A percentile compares a stretch with the other conserved stretches of the same genome.
These are phyloP conservation scores for Neoitamus cyanurus DNA, from an alignment of 2,888 invertebrate genomes.

Conservation along the genomic window DNA sequence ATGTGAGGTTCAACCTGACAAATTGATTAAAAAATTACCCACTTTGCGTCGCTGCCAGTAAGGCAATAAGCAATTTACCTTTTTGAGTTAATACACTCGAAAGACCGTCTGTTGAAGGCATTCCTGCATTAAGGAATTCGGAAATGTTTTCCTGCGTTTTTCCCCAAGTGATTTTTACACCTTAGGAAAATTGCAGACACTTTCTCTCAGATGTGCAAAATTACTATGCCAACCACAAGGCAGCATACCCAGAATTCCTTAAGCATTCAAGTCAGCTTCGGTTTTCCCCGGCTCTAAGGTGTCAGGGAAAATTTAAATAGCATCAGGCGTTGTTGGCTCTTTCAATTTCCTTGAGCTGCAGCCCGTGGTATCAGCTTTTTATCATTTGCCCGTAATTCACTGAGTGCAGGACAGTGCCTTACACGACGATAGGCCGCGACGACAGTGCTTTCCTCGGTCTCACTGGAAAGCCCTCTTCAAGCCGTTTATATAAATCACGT, in stretches of 20 bases:
- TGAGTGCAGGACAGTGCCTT: conserved; percentile 21
- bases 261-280: neutral
- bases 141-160: conserved; percentile 6
- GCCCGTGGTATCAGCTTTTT: neutral
- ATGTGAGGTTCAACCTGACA: neutral
- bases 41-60: neutral
- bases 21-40: neutral
- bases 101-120: neutral
- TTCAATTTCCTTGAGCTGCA: neutral
- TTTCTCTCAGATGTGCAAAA: neutral
- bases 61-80: neutral
- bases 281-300: neutral
- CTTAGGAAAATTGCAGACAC: neutral
- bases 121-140: neutral
- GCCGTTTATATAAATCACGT: conserved; percentile 39
- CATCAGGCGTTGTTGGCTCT: neutral
- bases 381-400: conserved; percentile 18
- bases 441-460: neutral
- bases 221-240: neutral
- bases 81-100: neutral
- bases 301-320: conserved; percentile 38
- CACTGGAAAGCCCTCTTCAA: conserved; percentile 35
- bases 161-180: conserved; percentile 3
- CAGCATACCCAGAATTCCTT: neutral
- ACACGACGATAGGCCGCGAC: neutral